Base-by-base conservation (phyloP, 2,113 vertebrate genomes). In the Dasypus novemcinctus region DNA sequence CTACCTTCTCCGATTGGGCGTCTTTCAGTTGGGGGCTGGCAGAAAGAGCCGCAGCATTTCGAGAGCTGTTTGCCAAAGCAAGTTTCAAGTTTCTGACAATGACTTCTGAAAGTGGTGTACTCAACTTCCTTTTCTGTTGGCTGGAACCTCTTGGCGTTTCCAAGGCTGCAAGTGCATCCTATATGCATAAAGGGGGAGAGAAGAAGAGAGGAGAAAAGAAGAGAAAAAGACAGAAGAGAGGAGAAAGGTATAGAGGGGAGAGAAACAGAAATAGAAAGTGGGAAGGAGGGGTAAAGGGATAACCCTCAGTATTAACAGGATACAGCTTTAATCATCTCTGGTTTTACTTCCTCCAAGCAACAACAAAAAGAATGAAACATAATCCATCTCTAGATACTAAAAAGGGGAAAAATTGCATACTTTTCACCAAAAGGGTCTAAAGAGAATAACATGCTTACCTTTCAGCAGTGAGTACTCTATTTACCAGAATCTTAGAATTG, bases 101-200 rank as follows among this genome's bases (percentile, higher is more conserved):
- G 83, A 99, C 98, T 96, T 99, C 99, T 0, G 99, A 99, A 52
- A 99, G 98, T 0, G 99, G 99, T 2, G 99, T 99, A 82, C 98
- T 99, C 54, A 86, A 86, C 69, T 94, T 98, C 94, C 98, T 98
- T 15, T 7, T 78, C 61, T 96, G 98, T 69, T 99, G 98, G 27
- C 97, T 96, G 87, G 97, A 86, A 75, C 98, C 98, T 86, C 97
- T 98, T 49, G 99, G 99, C 80, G 99, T 99, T 97, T 99, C 98
- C 98, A 99, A 97, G 95, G 98, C 99, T 97, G 98, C 99, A 41
- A 99, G 97, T 79, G 99, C 99, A 97, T 99, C 99, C 99, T 99
- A 75, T 4, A 10, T 29, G 90, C 85, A 68, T 18, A 33, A 33
- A 57, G 11, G 33, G 66, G 33, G 33, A 72, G 12, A 90, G 5